Evolutionary conservation across 2,797 vertebrate genomes (phyloP).

Genomic region (Lemur catta): DNA sequence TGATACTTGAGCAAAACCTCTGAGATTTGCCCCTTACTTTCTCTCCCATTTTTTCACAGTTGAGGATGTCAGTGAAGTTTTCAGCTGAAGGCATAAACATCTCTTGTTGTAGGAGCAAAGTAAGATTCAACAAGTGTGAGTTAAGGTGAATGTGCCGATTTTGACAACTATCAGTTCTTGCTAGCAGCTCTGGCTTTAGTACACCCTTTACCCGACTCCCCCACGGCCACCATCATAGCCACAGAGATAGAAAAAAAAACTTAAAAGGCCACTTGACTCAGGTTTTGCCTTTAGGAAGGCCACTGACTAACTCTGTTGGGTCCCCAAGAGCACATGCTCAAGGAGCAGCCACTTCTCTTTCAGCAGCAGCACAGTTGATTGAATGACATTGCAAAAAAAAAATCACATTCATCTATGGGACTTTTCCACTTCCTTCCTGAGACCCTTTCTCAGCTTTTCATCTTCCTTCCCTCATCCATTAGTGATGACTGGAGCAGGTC

Average conservation of each 20-base stretch:
- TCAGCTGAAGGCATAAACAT: background rate
- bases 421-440: background rate
- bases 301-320: background rate
- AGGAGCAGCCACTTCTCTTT: background rate
- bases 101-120: conserved; percentile 17
- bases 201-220: background rate
- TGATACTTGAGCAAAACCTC: background rate
- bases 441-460: background rate
- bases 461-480: background rate
- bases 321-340: background rate
- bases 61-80: background rate
- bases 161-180: background rate
- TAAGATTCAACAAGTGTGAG: background rate
- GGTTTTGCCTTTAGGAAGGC: background rate
- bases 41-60: background rate
- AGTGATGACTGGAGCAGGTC: background rate
- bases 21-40: background rate
- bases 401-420: background rate
- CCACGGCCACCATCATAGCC: background rate
- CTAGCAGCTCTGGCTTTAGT: background rate
- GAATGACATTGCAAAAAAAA: background rate
- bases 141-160: background rate
- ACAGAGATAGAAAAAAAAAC: background rate
- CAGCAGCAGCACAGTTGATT: background rate
- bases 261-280: background rate